Percentiles rank a stretch among this genome's conserved stretches.
These are phyloP conservation scores for Nyleta sp. DNA, from an alignment of 2,888 invertebrate genomes.

Conservation along the genomic window DNA sequence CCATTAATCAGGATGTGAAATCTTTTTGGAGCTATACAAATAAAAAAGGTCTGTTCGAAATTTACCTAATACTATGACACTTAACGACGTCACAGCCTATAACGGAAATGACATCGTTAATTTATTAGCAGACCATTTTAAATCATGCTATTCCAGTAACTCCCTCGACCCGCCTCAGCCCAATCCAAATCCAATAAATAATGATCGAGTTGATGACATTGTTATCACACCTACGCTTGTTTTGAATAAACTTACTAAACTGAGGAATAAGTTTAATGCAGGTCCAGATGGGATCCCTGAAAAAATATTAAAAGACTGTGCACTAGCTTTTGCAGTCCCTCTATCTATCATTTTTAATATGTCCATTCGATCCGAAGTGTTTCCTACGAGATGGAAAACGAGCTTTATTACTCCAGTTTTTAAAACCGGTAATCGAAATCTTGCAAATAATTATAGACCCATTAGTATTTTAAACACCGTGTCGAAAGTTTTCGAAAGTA, in stretches of 20 bases:
- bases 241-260: not conserved
- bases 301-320: conserved; percentile 9
- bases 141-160: conserved; percentile 9
- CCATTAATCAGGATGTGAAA: not conserved
- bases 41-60: not conserved
- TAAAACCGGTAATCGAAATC: conserved; percentile 5
- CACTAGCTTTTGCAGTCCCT: not conserved
- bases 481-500: conserved; percentile 25
- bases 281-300: conserved; percentile 26
- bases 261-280: conserved; percentile 6
- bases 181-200: too few species aligned
- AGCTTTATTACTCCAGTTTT: conserved; percentile 31
- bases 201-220: not conserved
- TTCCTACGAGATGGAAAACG: conserved; percentile 17
- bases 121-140: conserved; percentile 1
- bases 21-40: conserved; percentile 1
- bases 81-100: too few species aligned
- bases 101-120: conserved; percentile 5
- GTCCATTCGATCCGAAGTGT: not conserved
- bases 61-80: not conserved
- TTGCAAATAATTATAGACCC: conserved; percentile 30
- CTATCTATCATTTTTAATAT: conserved; percentile 15
- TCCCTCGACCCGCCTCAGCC: too few species aligned
- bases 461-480: conserved; percentile 14
- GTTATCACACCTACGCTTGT: too few species aligned